Evolutionary conservation across 2,888 invertebrate species (phyloP).

Genomic region (Agapostemon virescens): DNA sequence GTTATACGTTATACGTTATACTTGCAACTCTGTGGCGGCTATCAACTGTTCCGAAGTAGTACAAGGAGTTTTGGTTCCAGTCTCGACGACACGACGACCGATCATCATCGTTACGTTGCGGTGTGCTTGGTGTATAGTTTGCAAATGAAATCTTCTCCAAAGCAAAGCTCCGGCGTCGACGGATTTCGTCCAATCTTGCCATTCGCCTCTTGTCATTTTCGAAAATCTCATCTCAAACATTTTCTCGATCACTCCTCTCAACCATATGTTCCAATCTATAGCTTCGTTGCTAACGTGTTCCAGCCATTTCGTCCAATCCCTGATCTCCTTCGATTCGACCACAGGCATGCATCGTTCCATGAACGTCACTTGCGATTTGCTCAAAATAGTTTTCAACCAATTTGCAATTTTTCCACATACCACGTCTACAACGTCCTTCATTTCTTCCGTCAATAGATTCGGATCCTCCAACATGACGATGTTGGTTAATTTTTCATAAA

Average conservation of each 20-base stretch:
- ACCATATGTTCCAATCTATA: conserved; percentile 71
- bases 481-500: conserved; percentile 70
- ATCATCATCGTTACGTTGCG: conserved; percentile 67
- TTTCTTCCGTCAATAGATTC: conserved; percentile 58
- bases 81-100: conserved; percentile 68
- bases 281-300: conserved; percentile 61
- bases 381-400: conserved; percentile 68
- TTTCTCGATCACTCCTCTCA: conserved; percentile 64
- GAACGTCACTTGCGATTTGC: conserved; percentile 63
- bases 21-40: conserved; percentile 28
- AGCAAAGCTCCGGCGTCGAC: conserved; percentile 67
- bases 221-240: conserved; percentile 59
- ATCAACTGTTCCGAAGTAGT: conserved; percentile 34
- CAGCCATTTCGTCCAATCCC: conserved; percentile 72
- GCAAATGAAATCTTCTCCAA: conserved; percentile 69
- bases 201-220: conserved; percentile 64
- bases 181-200: conserved; percentile 67
- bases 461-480: conserved; percentile 64
- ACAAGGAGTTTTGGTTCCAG: conserved; percentile 45
- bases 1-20: too few species aligned
- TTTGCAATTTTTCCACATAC: conserved; percentile 72
- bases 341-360: conserved; percentile 64
- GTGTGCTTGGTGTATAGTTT: conserved; percentile 68
- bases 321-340: conserved; percentile 69
- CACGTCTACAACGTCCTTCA: conserved; percentile 65